phyloP scores from a whole-genome alignment of 1,140 invertebrate genomes.

The Drosophila kikkawai region DNA sequence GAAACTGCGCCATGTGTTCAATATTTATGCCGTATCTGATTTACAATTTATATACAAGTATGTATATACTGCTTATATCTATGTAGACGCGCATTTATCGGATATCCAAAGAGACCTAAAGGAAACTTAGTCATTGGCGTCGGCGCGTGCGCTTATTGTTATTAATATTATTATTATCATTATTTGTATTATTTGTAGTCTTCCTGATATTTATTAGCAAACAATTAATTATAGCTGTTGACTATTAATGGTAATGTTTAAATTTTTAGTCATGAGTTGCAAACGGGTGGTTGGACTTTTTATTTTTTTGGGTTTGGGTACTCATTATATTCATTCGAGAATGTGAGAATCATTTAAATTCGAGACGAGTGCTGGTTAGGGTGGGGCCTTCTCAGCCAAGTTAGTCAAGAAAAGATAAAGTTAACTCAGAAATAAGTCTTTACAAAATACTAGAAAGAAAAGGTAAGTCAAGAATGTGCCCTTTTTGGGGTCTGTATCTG shows the following conservation, averaged over 20 bases:
- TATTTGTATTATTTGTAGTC: constrained; percentile 24
- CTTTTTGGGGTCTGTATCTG: too few relatives aligned
- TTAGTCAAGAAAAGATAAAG: constrained; percentile 33
- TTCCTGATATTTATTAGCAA: constrained; percentile 60
- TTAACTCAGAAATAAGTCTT: not conserved
- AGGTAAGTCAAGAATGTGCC: not conserved
- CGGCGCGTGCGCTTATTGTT: constrained; percentile 65
- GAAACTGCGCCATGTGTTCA: constrained; percentile 76
- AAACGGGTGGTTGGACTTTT: constrained; percentile 22
- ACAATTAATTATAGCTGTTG: constrained; percentile 58
- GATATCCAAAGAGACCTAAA: constrained; percentile 27
- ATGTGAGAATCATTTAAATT: constrained; percentile 54
- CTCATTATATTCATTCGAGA: not conserved
- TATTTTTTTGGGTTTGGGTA: constrained; percentile 3
- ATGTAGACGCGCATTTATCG: constrained; percentile 42
- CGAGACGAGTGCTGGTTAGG: constrained; percentile 34
- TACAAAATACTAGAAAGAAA: too few relatives aligned
- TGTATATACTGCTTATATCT: constrained; percentile 9
- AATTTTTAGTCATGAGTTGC: constrained; percentile 58
- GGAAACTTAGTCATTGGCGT: constrained; percentile 72
- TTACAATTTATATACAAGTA: constrained; percentile 74
- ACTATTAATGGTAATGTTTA: constrained; percentile 42
- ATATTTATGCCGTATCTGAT: constrained; percentile 82
- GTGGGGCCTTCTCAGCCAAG: constrained; percentile 29
- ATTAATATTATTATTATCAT: constrained; percentile 28